Evolutionary conservation across 1,140 invertebrate genomes (phyloP).

Genomic region (Stegodyphus mimosarum): DNA sequence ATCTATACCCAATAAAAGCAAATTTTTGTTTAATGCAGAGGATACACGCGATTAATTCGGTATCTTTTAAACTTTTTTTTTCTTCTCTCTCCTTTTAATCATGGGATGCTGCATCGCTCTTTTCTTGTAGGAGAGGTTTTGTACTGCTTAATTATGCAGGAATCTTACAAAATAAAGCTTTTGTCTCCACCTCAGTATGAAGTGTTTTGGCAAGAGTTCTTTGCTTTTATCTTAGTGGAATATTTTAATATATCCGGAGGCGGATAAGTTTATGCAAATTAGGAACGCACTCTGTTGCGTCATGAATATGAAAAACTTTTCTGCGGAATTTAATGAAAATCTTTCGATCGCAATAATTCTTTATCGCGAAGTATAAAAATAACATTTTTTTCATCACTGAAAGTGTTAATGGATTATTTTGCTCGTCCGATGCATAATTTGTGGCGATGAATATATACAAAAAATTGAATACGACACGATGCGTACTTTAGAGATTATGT

Average conservation of each 20-base stretch:
- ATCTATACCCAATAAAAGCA: slow-evolving; percentile 59
- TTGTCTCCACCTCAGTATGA: slow-evolving; percentile 25
- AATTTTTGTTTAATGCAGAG: slow-evolving; percentile 56
- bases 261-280: slow-evolving; percentile 54
- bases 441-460: slow-evolving; percentile 9
- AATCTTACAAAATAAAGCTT: slow-evolving; percentile 59
- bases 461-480: slow-evolving; percentile 40
- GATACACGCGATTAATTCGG: slow-evolving; percentile 52
- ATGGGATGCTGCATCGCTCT: slow-evolving; percentile 3
- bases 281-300: slow-evolving; percentile 49
- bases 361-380: slow-evolving; percentile 57
- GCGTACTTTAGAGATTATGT: slow-evolving; percentile 26
- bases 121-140: slow-evolving; percentile 53
- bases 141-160: slow-evolving; percentile 60
- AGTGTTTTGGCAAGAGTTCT: slow-evolving; percentile 39
- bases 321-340: slow-evolving; percentile 55
- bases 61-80: slow-evolving; percentile 41
- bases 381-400: slow-evolving; percentile 40
- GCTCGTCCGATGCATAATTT: slow-evolving; percentile 56
- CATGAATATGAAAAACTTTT: slow-evolving; percentile 60
- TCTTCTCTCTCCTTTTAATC: slow-evolving; percentile 35
- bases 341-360: slow-evolving; percentile 55
- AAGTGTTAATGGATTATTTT: slow-evolving; percentile 60
- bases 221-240: slow-evolving; percentile 2
- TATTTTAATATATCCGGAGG: slow-evolving; percentile 57